Percentiles rank a stretch among this genome's conserved stretches.
Evolutionary conservation across 1,140 invertebrate genomes (phyloP).

Genomic region (Heterodera carotae): DNA sequence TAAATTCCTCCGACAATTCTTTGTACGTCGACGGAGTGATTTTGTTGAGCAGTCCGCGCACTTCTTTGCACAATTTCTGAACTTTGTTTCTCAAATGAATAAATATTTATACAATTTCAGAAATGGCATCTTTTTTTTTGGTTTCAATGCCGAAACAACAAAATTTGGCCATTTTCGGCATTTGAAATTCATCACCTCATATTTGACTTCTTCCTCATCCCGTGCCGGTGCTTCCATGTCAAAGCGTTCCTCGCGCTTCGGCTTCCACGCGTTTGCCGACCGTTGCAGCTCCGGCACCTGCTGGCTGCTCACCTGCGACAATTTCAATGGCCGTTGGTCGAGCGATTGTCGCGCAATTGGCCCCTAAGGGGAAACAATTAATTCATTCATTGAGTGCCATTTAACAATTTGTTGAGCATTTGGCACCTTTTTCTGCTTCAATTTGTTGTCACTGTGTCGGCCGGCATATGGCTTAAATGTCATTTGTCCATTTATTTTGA

Average conservation of each 20-base stretch:
- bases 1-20: slow-evolving; percentile 53
- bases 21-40: slow-evolving; percentile 59
- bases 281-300: neutral
- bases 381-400: neutral
- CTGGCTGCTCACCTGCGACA: neutral
- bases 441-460: slow-evolving; percentile 28
- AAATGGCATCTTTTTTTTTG: no score
- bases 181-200: slow-evolving; percentile 21
- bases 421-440: slow-evolving; percentile 20
- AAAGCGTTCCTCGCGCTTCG: slow-evolving; percentile 30
- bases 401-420: neutral
- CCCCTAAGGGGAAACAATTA: slow-evolving; percentile 13
- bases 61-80: slow-evolving; percentile 46
- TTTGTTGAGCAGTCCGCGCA: slow-evolving; percentile 60
- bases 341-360: slow-evolving; percentile 8
- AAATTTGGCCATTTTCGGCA: neutral
- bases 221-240: slow-evolving; percentile 16
- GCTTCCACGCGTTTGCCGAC: slow-evolving; percentile 30
- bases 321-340: slow-evolving; percentile 14
- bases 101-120: neutral
- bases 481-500: neutral
- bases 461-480: slow-evolving; percentile 13
- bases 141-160: neutral
- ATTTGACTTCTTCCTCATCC: slow-evolving; percentile 28
- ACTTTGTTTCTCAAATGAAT: slow-evolving; percentile 10